A percentile compares a stretch with the other conserved stretches of the same genome.
Conservation (phyloP, 2,888 invertebrate species). For the Coelogynopora nodosa region DNA sequence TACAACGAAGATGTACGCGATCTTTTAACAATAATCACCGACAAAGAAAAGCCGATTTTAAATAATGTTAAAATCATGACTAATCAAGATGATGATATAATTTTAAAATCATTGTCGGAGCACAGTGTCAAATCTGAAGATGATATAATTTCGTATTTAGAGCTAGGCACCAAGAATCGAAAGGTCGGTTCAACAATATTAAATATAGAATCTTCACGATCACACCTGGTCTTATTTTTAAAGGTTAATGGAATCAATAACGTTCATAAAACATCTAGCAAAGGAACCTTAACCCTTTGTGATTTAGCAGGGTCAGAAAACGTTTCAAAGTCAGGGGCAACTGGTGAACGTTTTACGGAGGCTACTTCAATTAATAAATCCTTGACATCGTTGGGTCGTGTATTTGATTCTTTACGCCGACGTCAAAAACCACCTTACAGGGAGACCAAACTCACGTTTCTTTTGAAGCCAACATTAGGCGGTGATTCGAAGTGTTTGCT, state of each 20-base stretch:
- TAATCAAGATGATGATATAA: conserved; percentile 42
- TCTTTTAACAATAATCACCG: conserved; percentile 16
- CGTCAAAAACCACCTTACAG: conserved; percentile 41
- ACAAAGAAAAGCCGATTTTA: not conserved
- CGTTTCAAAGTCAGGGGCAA: conserved; percentile 41
- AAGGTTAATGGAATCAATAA: conserved; percentile 38
- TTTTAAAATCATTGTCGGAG: conserved; percentile 37
- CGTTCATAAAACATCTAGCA: conserved; percentile 10
- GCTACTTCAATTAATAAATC: conserved; percentile 42
- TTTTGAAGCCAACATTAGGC: conserved; percentile 41
- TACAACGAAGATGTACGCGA: conserved; percentile 44
- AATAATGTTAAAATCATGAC: conserved; percentile 42
- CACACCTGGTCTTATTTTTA: conserved; percentile 40
- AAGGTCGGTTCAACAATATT: conserved; percentile 39
- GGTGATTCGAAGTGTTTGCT: conserved; percentile 43
- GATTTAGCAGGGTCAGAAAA: conserved; percentile 44
- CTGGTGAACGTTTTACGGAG: conserved; percentile 43
- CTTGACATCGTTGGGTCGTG: conserved; percentile 36
- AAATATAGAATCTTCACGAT: conserved; percentile 41
- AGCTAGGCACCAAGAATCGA: conserved; percentile 35
- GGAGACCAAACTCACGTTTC: conserved; percentile 42
- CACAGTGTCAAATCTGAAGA: conserved; percentile 34
- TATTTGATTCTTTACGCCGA: conserved; percentile 41
- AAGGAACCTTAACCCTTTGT: conserved; percentile 45
- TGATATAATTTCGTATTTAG: conserved; percentile 36